phyloP scores from a whole-genome alignment of 2,797 vertebrate genomes.

The Lutjanus argentimaculatus region DNA sequence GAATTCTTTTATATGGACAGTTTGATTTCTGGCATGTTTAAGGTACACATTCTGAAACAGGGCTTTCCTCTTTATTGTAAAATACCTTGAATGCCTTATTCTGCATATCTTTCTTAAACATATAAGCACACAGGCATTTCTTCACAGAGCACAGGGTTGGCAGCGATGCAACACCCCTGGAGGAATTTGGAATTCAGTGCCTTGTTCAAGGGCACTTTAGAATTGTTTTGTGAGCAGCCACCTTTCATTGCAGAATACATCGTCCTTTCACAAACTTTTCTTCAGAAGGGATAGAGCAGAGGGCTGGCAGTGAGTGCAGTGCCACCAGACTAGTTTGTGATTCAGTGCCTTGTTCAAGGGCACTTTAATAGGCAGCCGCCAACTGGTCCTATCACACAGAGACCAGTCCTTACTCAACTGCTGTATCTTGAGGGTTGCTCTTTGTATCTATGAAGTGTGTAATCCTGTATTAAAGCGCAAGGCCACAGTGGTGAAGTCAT shows the following conservation, averaged over 20 bases:
- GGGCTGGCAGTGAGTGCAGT: slow-evolving; percentile 49
- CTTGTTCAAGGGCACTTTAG: slow-evolving; percentile 76
- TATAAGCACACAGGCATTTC: slow-evolving; percentile 47
- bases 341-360: slow-evolving; percentile 75
- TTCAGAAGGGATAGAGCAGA: slow-evolving; percentile 56
- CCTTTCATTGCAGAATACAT: slow-evolving; percentile 68
- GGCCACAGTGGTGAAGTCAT: slow-evolving; percentile 11
- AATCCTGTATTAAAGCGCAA: slow-evolving; percentile 45
- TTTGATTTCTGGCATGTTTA: slow-evolving; percentile 1
- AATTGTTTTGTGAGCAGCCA: slow-evolving; percentile 62
- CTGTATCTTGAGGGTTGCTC: slow-evolving; percentile 23
- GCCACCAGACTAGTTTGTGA: slow-evolving; percentile 64
- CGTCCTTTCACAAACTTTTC: slow-evolving; percentile 68
- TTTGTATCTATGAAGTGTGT: slow-evolving; percentile 35
- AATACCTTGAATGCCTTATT: slow-evolving; percentile 21
- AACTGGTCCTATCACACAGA: slow-evolving; percentile 42
- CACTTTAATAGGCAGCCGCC: slow-evolving; percentile 59
- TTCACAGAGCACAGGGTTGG: slow-evolving; percentile 53
- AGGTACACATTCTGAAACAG: slow-evolving; percentile 19
- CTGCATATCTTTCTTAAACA: slow-evolving; percentile 26
- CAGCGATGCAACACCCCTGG: slow-evolving; percentile 58
- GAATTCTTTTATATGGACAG: slow-evolving; percentile 3
- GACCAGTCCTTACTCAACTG: slow-evolving; percentile 10
- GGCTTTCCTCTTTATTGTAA: neutral
- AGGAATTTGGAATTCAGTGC: slow-evolving; percentile 70